Conservation (phyloP, 2,888 invertebrate species). For the Drosophila quinaria region DNA sequence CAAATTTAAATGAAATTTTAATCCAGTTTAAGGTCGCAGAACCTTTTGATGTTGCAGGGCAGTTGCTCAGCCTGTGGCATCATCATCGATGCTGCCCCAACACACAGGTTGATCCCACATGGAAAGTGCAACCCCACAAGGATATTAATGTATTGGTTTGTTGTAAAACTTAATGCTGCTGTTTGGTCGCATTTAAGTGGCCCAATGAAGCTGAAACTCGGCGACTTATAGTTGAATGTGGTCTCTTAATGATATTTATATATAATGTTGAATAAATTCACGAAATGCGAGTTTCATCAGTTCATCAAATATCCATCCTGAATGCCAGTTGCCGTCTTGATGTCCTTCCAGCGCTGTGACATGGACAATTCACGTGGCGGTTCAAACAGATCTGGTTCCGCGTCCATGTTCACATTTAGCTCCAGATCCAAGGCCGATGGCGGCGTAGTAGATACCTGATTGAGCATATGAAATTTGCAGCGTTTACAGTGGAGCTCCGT, state of each 20-base stretch:
- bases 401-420: conserved; percentile 12
- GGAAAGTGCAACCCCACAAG: conserved; percentile 17
- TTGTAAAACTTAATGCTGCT: conserved; percentile 41
- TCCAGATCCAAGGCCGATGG: conserved; percentile 26
- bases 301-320: conserved; percentile 14
- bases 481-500: conserved; percentile 49
- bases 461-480: conserved; percentile 49
- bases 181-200: conserved; percentile 23
- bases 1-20: conserved; percentile 85
- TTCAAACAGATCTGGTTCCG: conserved; percentile 2
- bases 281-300: conserved; percentile 2
- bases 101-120: conserved; percentile 19
- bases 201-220: conserved; percentile 26
- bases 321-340: conserved; percentile 38
- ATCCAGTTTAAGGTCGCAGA: conserved; percentile 79
- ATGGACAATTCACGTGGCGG: conserved; percentile 16
- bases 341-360: conserved; percentile 49
- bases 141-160: conserved; percentile 48
- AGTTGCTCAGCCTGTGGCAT: not conserved
- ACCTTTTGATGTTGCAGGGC: conserved; percentile 67
- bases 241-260: not conserved
- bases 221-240: conserved; percentile 5
- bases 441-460: conserved; percentile 20
- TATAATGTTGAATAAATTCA: conserved; percentile 17
- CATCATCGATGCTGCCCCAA: conserved; percentile 27